Percentiles rank a stretch among this genome's conserved stretches.
phyloP scores from a whole-genome alignment of 2,888 invertebrate species.

The Phyllotreta striolata region DNA sequence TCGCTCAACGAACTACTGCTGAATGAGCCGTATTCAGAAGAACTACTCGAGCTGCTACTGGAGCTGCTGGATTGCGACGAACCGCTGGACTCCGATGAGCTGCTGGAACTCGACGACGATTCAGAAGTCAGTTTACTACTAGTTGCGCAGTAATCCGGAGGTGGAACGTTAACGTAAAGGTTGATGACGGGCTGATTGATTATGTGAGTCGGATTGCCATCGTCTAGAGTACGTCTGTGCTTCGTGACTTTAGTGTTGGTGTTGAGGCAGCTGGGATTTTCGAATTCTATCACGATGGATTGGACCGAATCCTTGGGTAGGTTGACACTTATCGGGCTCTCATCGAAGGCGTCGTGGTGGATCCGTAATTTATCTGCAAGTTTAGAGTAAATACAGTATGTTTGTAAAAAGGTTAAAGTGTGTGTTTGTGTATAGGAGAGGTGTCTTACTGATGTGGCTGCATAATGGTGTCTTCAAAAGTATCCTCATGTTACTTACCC shows the following conservation, averaged over 20 bases:
- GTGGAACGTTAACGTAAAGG: constrained; percentile 10
- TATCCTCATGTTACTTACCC: no score
- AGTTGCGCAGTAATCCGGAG: constrained; percentile 3
- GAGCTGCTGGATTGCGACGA: no score
- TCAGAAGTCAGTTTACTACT: background rate
- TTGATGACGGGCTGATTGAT: constrained; percentile 9
- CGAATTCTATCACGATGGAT: constrained; percentile 13
- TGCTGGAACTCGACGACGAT: background rate
- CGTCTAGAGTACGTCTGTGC: background rate
- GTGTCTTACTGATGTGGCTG: no score
- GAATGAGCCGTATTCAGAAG: no score
- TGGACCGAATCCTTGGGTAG: constrained; percentile 7
- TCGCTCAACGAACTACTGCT: background rate
- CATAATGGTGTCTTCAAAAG: no score
- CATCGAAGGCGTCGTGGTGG: background rate
- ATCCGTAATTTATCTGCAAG: background rate
- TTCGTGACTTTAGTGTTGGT: background rate
- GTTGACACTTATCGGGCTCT: constrained; percentile 3
- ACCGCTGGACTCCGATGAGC: background rate
- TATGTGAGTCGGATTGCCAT: background rate
- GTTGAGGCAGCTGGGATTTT: constrained; percentile 1
- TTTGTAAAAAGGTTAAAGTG: background rate
- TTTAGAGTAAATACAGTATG: background rate
- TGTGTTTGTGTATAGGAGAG: background rate
- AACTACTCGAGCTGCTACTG: background rate